Conservation (phyloP, 1,140 invertebrate species). For the Apis mellifera region DNA sequence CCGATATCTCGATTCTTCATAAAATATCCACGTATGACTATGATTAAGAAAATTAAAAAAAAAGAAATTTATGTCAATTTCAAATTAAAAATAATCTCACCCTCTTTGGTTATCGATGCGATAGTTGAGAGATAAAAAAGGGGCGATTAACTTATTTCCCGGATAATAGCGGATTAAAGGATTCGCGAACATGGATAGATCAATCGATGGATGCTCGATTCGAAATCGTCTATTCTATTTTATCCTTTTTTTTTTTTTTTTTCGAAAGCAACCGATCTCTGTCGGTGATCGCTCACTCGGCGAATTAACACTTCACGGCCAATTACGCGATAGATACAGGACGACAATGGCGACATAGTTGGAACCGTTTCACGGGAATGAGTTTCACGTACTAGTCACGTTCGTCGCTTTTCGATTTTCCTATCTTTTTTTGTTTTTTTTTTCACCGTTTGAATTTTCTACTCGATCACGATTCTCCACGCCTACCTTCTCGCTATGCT, state of each 20-base stretch:
- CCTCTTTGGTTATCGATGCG: no score
- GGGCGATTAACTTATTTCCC: neutral
- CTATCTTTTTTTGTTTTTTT: slow-evolving; percentile 16
- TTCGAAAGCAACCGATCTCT: neutral
- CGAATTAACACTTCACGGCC: slow-evolving; percentile 32
- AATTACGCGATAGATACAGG: slow-evolving; percentile 10
- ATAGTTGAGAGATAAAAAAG: neutral
- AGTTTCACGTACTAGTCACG: neutral
- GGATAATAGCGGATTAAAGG: neutral
- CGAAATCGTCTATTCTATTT: neutral
- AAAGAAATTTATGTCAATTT: no score
- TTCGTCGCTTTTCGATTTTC: slow-evolving; percentile 8
- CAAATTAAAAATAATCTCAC: no score
- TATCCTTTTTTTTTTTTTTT: neutral
- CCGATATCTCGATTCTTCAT: no score
- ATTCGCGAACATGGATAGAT: neutral
- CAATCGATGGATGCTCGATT: neutral
- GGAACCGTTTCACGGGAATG: slow-evolving; percentile 18
- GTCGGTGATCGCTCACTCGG: slow-evolving; percentile 17
- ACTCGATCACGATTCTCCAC: slow-evolving; percentile 4
- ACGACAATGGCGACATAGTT: neutral
- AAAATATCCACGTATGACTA: no score
- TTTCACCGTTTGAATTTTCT: slow-evolving; percentile 4
- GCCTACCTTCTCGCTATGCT: neutral
- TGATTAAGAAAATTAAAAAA: no score